A percentile compares a stretch with the other conserved stretches of the same genome.
phyloP scores from a whole-genome alignment of 1,140 invertebrate genomes.

The Rhagoletis pomonella region DNA sequence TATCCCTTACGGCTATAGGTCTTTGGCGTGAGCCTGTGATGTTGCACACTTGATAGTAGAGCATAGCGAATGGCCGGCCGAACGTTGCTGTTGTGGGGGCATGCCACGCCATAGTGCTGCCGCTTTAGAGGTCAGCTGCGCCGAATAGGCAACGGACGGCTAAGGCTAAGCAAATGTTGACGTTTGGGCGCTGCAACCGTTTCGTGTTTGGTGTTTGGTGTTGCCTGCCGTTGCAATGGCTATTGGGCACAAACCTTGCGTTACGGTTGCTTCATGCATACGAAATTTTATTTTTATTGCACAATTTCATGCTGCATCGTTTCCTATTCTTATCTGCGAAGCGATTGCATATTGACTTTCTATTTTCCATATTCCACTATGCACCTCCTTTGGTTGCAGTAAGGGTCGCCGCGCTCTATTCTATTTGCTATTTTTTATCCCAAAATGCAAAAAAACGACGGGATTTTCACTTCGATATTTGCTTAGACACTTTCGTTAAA shows the following conservation, averaged over 20 bases:
- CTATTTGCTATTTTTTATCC: not conserved
- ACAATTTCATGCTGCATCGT: not conserved
- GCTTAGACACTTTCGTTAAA: too few species aligned
- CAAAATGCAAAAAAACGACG: not conserved
- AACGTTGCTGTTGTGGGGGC: not conserved
- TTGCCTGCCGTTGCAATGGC: not conserved
- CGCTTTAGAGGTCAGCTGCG: not conserved
- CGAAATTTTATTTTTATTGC: conserved; percentile 50
- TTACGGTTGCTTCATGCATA: conserved; percentile 1
- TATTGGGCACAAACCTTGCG: not conserved
- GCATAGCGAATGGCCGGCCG: conserved; percentile 9
- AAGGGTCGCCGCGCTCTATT: not conserved
- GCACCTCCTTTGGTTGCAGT: not conserved
- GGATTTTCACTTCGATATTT: too few species aligned
- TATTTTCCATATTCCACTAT: not conserved
- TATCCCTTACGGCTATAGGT: conserved; percentile 45
- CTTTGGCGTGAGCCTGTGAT: conserved; percentile 49
- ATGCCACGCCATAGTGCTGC: conserved; percentile 9
- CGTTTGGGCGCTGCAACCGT: conserved; percentile 29
- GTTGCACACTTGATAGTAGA: conserved; percentile 40
- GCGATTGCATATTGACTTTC: conserved; percentile 17
- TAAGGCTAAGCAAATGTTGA: conserved; percentile 43
- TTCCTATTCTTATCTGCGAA: not conserved
- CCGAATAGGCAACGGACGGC: not conserved
- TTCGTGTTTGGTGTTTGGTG: not conserved